A percentile compares a stretch with the other conserved stretches of the same genome.
Conservation (phyloP, 2,888 invertebrate species). For the Agrotis exclamationis region DNA sequence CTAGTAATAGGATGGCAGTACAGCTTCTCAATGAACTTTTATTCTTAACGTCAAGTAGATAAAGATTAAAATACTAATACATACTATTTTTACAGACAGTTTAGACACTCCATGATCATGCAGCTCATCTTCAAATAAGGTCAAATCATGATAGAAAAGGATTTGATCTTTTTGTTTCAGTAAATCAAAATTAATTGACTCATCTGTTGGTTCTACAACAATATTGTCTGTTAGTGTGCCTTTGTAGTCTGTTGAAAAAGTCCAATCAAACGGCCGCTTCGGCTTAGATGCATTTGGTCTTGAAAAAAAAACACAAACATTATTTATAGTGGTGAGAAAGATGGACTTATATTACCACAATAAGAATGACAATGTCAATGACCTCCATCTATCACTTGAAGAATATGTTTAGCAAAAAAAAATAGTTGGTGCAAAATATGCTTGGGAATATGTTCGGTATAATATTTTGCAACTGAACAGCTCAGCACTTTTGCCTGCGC, state of each 20-base stretch:
- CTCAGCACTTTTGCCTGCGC: too few species aligned
- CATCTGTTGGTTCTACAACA: constrained; percentile 92
- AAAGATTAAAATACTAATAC: constrained; percentile 69
- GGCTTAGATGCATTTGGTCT: constrained; percentile 95
- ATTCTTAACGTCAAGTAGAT: not conserved
- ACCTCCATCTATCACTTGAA: too few species aligned
- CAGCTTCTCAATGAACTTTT: not conserved
- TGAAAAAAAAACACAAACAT: constrained; percentile 12
- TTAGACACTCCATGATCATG: constrained; percentile 99
- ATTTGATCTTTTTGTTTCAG: constrained; percentile 97
- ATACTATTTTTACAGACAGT: constrained; percentile 98
- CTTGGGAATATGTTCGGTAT: too few species aligned
- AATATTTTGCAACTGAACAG: too few species aligned
- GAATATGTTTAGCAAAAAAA: too few species aligned
- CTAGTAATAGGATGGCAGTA: too few species aligned
- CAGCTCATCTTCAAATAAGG: constrained; percentile 99
- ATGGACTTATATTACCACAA: too few species aligned
- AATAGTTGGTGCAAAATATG: too few species aligned
- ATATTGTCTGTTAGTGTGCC: constrained; percentile 94
- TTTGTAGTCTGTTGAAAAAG: constrained; percentile 97
- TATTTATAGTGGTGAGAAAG: too few species aligned
- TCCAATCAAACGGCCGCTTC: constrained; percentile 99
- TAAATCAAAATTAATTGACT: constrained; percentile 96
- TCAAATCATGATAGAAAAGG: constrained; percentile 97
- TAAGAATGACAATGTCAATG: too few species aligned